A percentile compares a stretch with the other conserved stretches of the same genome.
These are phyloP conservation scores for Microcebus jonahi DNA, from an alignment of 2,113 vertebrate genomes.

Conservation along the genomic window DNA sequence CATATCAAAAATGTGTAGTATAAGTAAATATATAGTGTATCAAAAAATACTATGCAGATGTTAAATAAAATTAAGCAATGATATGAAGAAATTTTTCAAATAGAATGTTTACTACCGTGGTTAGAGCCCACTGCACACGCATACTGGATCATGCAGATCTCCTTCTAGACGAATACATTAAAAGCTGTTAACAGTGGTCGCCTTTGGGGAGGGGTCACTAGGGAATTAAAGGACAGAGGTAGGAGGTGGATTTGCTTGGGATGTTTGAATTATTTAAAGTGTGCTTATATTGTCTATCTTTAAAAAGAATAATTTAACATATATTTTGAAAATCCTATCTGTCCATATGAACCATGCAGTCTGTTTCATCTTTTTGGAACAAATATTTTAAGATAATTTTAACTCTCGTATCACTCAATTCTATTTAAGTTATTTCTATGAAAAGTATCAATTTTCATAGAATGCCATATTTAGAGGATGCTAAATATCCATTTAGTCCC, in stretches of 20 bases:
- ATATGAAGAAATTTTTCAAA: not conserved
- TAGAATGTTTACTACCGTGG: not conserved
- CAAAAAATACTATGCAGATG: not conserved
- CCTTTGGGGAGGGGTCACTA: not conserved
- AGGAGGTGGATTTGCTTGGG: not conserved
- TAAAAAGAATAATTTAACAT: not conserved
- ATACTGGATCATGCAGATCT: not conserved
- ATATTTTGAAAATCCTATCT: not conserved
- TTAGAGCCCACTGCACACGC: not conserved
- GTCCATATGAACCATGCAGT: not conserved
- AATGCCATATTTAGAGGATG: constrained; percentile 1
- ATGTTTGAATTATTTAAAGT: constrained; percentile 25
- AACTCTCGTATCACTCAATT: not conserved
- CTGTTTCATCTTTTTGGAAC: not conserved
- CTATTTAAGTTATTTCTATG: constrained; percentile 8
- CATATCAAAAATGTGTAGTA: not conserved
- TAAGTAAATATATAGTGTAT: not conserved
- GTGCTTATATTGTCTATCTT: not conserved
- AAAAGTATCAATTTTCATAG: constrained; percentile 6
- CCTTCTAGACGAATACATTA: not conserved
- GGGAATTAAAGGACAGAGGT: not conserved
- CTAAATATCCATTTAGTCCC: not conserved
- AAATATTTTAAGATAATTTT: constrained; percentile 22
- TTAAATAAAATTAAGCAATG: not conserved
- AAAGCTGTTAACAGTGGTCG: not conserved